Evolutionary conservation across 2,888 invertebrate species (phyloP).

Genomic region (Helobdella robusta): DNA sequence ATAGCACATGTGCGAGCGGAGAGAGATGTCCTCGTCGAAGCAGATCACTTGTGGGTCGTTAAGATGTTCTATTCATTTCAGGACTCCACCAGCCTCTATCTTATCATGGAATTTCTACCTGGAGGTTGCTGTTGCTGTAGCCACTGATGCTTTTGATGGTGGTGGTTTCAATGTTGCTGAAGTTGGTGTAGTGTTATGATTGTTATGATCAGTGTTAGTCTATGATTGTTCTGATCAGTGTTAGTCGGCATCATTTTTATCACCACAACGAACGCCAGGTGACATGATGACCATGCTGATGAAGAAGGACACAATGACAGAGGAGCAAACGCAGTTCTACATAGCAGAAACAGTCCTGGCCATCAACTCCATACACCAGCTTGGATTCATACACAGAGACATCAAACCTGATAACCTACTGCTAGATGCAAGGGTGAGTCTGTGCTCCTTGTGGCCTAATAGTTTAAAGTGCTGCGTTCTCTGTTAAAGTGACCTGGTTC

Average conservation of each 20-base stretch:
- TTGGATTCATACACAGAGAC: slow-evolving; percentile 92
- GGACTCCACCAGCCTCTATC: slow-evolving; percentile 93
- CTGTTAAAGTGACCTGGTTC: too few species aligned
- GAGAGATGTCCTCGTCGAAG: slow-evolving; percentile 93
- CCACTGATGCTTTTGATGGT: not conserved
- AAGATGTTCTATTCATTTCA: slow-evolving; percentile 99
- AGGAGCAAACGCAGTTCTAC: slow-evolving; percentile 98
- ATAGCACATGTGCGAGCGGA: slow-evolving; percentile 94
- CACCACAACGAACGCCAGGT: slow-evolving; percentile 42
- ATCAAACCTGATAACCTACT: slow-evolving; percentile 97
- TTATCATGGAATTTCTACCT: slow-evolving; percentile 99
- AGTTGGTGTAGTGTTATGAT: slow-evolving; percentile 1
- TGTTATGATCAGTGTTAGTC: too few species aligned
- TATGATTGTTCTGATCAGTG: too few species aligned
- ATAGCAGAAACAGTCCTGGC: slow-evolving; percentile 95
- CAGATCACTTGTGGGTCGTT: slow-evolving; percentile 99
- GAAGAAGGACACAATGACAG: slow-evolving; percentile 96
- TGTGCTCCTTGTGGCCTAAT: too few species aligned
- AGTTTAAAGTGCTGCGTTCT: too few species aligned
- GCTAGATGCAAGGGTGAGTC: slow-evolving; percentile 30
- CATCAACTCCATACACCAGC: slow-evolving; percentile 89
- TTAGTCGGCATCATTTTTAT: not conserved
- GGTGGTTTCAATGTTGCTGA: not conserved
- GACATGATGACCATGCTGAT: slow-evolving; percentile 99
- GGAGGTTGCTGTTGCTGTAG: slow-evolving; percentile 59